Evolutionary conservation across 2,888 invertebrate species (phyloP).

Genomic region (Drosophila nigricruria): DNA sequence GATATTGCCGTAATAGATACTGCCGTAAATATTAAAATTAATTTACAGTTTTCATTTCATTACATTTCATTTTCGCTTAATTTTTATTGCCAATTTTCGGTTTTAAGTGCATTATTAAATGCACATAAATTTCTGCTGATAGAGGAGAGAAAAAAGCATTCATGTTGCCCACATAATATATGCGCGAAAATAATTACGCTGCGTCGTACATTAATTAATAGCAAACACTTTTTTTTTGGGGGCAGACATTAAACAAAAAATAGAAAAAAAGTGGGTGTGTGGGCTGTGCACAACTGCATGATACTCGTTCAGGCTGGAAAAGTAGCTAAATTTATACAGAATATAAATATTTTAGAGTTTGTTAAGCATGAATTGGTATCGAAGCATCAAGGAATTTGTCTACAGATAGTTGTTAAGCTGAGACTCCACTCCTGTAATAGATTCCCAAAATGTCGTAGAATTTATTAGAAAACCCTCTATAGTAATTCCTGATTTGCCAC

Average conservation of each 20-base stretch:
- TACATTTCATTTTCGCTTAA: slow-evolving; percentile 3
- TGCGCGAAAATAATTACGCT: slow-evolving; percentile 56
- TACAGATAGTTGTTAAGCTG: too few species aligned
- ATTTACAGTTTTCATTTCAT: slow-evolving; percentile 11
- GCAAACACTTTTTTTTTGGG: slow-evolving; percentile 27
- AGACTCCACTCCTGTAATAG: too few species aligned
- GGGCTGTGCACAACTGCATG: not conserved
- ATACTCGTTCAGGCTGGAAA: not conserved
- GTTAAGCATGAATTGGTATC: too few species aligned
- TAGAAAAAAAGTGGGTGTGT: slow-evolving; percentile 2
- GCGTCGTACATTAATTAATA: slow-evolving; percentile 65
- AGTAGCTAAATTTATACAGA: not conserved
- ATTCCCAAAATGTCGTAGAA: too few species aligned
- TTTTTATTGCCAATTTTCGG: slow-evolving; percentile 19
- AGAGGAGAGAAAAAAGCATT: slow-evolving; percentile 11
- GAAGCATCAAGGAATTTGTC: too few species aligned
- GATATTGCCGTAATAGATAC: slow-evolving; percentile 14
- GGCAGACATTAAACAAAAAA: slow-evolving; percentile 33
- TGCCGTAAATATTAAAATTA: slow-evolving; percentile 4
- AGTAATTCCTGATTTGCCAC: too few species aligned
- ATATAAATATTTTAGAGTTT: not conserved
- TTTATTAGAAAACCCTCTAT: too few species aligned
- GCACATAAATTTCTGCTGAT: slow-evolving; percentile 21
- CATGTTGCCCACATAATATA: slow-evolving; percentile 49
- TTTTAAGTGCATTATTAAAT: slow-evolving; percentile 25